phyloP scores from a whole-genome alignment of 2,888 invertebrate species.

The Andrena bucephala region DNA sequence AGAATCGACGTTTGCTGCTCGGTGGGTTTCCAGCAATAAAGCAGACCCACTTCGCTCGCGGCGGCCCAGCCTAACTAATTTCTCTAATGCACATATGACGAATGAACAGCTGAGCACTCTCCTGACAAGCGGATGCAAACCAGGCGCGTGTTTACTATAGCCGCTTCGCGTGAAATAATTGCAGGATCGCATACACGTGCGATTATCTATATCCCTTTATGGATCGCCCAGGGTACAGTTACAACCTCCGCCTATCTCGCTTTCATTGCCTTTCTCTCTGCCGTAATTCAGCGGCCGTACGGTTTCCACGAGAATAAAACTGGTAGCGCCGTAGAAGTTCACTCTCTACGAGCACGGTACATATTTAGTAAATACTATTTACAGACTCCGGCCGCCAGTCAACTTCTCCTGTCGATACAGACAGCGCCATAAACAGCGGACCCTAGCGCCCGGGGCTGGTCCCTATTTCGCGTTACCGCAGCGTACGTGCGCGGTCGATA shows the following conservation, averaged over 20 bases:
- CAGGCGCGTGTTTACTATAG: neutral
- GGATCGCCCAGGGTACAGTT: neutral
- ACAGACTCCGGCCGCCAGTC: neutral
- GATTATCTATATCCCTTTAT: neutral
- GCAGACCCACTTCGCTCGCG: too few relatives aligned
- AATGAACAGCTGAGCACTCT: slow-evolving; percentile 4
- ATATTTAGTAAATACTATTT: slow-evolving; percentile 21
- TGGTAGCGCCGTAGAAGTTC: neutral
- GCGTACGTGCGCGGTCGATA: slow-evolving; percentile 7
- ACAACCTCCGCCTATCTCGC: neutral
- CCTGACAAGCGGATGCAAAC: neutral
- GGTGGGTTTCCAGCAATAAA: too few relatives aligned
- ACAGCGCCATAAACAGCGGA: slow-evolving; percentile 26
- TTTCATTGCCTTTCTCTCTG: neutral
- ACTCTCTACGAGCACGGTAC: neutral
- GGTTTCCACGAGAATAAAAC: neutral
- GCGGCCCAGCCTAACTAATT: neutral
- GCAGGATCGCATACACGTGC: too few relatives aligned
- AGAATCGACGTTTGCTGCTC: too few relatives aligned
- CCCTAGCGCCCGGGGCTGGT: slow-evolving; percentile 2
- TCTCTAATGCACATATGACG: slow-evolving; percentile 1
- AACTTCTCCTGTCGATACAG: slow-evolving; percentile 18
- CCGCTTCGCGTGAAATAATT: too few relatives aligned
- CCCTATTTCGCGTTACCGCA: slow-evolving; percentile 18
- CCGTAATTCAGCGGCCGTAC: neutral